phyloP scores from a whole-genome alignment of 2,888 invertebrate genomes.

The Anticlea derivata region DNA sequence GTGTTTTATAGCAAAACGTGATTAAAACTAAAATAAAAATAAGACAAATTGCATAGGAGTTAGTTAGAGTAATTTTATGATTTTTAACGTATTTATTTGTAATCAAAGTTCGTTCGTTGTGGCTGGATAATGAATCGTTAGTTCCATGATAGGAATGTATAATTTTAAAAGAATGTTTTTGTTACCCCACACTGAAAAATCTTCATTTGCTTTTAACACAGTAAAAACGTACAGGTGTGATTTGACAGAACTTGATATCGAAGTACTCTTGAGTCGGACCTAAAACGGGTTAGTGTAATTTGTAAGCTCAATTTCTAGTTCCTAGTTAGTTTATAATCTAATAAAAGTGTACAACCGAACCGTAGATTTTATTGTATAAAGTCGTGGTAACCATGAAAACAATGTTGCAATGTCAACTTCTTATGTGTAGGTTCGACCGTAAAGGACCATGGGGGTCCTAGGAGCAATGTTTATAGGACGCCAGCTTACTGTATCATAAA shows the following conservation, averaged over 20 bases:
- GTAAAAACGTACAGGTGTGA: constrained; percentile 37
- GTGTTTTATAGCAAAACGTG: background rate
- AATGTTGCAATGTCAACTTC: constrained; percentile 35
- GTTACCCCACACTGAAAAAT: constrained; percentile 55
- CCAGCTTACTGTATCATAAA: background rate
- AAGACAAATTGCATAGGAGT: no score
- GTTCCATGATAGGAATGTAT: no score
- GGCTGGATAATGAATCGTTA: no score
- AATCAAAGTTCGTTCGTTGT: no score
- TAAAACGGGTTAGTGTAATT: constrained; percentile 13
- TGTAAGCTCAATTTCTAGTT: constrained; percentile 33
- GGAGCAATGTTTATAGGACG: constrained; percentile 39
- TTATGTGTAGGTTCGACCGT: constrained; percentile 34
- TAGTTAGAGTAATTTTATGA: no score
- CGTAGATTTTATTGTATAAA: constrained; percentile 28
- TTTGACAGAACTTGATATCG: constrained; percentile 51
- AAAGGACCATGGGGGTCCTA: constrained; percentile 44
- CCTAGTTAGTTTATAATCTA: constrained; percentile 23
- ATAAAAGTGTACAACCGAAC: constrained; percentile 14
- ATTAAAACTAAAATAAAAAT: no score
- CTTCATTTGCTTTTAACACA: background rate
- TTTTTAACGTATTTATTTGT: no score
- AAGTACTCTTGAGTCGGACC: constrained; percentile 56
- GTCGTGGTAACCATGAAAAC: constrained; percentile 34
- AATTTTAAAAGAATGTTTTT: constrained; percentile 40